Percentiles rank a stretch among this genome's conserved stretches.
Conservation (phyloP, 2,113 vertebrate genomes). For the Phalacrocorax brasilianus region DNA sequence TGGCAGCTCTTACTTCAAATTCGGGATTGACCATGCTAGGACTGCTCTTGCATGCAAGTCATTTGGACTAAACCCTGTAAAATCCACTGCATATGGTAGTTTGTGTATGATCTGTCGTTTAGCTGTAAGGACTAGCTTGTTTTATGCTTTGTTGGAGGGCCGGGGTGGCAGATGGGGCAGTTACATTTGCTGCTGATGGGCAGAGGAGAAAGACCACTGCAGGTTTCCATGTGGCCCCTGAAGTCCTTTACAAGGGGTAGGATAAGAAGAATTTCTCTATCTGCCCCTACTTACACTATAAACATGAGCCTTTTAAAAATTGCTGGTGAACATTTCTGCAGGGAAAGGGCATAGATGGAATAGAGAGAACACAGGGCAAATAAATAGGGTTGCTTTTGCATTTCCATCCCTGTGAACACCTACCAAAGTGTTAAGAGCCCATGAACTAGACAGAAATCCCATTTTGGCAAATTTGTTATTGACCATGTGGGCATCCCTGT, state of each 20-base stretch:
- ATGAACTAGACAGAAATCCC: not conserved
- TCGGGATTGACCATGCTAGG: not conserved
- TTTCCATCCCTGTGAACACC: not conserved
- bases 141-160: not conserved
- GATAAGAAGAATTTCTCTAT: not conserved
- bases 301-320: not conserved
- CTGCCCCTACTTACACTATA: not conserved
- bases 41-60: not conserved
- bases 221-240: not conserved
- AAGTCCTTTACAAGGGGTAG: not conserved
- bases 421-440: not conserved
- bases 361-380: not conserved
- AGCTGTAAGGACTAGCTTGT: not conserved
- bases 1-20: not conserved
- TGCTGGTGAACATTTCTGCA: not conserved
- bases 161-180: slow-evolving; percentile 20
- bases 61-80: not conserved
- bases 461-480: slow-evolving; percentile 11
- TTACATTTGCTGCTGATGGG: slow-evolving; percentile 25
- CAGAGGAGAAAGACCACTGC: not conserved
- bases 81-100: not conserved
- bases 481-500: not conserved
- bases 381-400: not conserved
- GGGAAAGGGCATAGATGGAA: not conserved
- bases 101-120: not conserved